Conservation (phyloP, 2,888 invertebrate species). For the Caradrina clavipalpis region DNA sequence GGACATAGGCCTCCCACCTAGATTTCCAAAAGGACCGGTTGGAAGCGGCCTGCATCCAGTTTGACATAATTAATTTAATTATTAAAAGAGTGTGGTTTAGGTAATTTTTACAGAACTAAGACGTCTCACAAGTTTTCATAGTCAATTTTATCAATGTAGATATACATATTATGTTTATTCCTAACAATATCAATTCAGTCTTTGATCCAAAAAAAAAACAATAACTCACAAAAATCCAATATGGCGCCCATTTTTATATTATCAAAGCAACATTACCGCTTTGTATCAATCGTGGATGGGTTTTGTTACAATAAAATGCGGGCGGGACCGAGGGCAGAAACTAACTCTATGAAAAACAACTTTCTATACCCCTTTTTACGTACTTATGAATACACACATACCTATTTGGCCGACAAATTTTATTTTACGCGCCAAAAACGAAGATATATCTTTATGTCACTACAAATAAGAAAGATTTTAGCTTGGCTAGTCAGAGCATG, state of each 20-base stretch:
- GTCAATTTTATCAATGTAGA: neutral
- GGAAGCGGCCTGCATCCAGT: no score
- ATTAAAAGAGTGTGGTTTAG: no score
- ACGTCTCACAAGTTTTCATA: no score
- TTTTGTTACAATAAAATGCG: constrained; percentile 60
- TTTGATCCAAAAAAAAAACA: constrained; percentile 4
- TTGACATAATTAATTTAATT: no score
- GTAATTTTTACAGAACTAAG: no score
- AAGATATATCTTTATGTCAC: constrained; percentile 42
- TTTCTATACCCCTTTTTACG: constrained; percentile 70
- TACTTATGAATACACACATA: constrained; percentile 71
- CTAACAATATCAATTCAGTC: neutral
- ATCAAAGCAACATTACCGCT: constrained; percentile 40
- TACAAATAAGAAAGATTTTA: constrained; percentile 52
- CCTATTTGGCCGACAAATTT: constrained; percentile 57
- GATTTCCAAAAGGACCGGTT: no score
- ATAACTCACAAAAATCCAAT: constrained; percentile 41
- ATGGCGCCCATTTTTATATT: constrained; percentile 56
- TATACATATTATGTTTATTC: neutral
- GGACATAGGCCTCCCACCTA: no score
- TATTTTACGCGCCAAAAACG: constrained; percentile 40
- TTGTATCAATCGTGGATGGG: constrained; percentile 52
- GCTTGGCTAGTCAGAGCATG: constrained; percentile 36
- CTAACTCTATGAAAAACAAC: constrained; percentile 71
- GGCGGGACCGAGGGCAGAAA: constrained; percentile 56